Evolutionary conservation across 2,888 invertebrate genomes (phyloP).

Genomic region (Platypus cylindrus): DNA sequence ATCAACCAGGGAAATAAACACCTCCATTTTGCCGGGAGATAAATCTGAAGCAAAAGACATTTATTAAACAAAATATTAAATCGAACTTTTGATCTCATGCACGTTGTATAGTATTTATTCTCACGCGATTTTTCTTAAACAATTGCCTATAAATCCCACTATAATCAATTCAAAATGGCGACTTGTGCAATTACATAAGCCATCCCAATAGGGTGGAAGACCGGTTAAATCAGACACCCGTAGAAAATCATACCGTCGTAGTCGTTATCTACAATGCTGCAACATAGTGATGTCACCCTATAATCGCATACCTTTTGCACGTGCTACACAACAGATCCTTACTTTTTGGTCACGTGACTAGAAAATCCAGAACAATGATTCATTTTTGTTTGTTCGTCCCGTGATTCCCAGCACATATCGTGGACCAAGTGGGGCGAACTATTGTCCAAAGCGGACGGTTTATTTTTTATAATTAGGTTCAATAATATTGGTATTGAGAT

Average conservation of each 20-base stretch:
- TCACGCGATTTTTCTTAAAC: constrained; percentile 4
- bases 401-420: constrained; percentile 29
- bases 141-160: constrained; percentile 1
- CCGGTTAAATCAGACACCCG: constrained; percentile 13
- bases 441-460: constrained; percentile 23
- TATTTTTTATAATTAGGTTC: constrained; percentile 34
- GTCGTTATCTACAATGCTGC: constrained; percentile 16
- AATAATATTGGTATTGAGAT: constrained; percentile 20
- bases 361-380: constrained; percentile 15
- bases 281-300: constrained; percentile 15
- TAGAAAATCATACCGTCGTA: constrained; percentile 16
- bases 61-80: too few relatives aligned
- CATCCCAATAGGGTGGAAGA: constrained; percentile 11
- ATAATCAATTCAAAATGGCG: constrained; percentile 15
- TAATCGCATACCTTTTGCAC: constrained; percentile 17
- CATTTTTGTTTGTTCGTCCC: constrained; percentile 15
- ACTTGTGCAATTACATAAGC: constrained; percentile 10
- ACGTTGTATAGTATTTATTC: background rate
- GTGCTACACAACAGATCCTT: constrained; percentile 16
- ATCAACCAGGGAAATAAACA: too few relatives aligned
- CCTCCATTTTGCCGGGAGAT: too few relatives aligned
- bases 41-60: too few relatives aligned
- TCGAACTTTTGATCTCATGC: too few relatives aligned
- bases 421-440: constrained; percentile 2
- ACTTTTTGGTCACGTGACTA: constrained; percentile 15